phyloP scores from a whole-genome alignment of 2,113 vertebrate genomes.

The Larimichthys crocea region DNA sequence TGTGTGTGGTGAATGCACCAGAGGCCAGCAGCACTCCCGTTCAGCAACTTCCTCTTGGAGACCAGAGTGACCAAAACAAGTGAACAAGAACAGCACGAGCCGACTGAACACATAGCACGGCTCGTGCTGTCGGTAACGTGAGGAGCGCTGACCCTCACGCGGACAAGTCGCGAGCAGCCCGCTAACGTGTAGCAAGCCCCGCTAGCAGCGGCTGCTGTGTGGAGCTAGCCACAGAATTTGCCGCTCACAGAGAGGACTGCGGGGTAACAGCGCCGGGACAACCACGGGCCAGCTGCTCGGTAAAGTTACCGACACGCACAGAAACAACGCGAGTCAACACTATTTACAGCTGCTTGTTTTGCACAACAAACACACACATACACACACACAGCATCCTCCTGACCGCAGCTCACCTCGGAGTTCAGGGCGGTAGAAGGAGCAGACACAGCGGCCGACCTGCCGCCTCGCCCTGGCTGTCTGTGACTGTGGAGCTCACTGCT shows the following conservation, averaged over 20 bases:
- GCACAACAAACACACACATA: neutral
- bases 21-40: neutral
- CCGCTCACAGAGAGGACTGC: neutral
- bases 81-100: rapidly evolving
- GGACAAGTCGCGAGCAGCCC: neutral
- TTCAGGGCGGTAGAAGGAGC: neutral
- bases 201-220: constrained; percentile 28
- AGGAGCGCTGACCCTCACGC: neutral
- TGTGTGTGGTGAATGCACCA: neutral
- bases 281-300: neutral
- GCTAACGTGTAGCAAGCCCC: constrained; percentile 54
- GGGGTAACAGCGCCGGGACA: neutral
- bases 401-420: constrained; percentile 14
- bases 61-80: neutral
- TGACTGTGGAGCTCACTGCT: too few relatives aligned
- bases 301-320: rapidly evolving
- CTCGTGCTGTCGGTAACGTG: too few relatives aligned
- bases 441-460: neutral
- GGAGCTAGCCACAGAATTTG: constrained; percentile 5
- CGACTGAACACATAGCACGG: neutral
- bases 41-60: neutral
- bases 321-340: neutral
- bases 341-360: neutral
- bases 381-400: neutral
- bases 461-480: too few relatives aligned